Percentiles rank a stretch among this genome's conserved stretches.
These are phyloP conservation scores for Zaprionus tsacasi DNA, from an alignment of 1,140 invertebrate genomes.

Conservation along the genomic window DNA sequence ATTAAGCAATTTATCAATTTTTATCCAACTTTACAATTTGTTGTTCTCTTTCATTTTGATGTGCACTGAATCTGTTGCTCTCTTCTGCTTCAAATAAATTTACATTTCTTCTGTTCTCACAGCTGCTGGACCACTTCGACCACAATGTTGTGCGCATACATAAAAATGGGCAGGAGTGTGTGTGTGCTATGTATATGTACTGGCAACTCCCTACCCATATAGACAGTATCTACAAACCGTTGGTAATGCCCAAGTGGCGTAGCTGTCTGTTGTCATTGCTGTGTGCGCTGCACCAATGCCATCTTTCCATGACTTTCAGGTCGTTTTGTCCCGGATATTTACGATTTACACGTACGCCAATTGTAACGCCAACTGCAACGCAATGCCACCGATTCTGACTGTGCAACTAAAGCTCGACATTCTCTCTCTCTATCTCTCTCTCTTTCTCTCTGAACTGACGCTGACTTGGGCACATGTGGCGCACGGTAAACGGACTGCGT, in stretches of 20 bases:
- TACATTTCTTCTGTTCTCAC: slow-evolving; percentile 42
- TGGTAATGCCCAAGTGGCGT: slow-evolving; percentile 23
- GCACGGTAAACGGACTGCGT: slow-evolving; percentile 63
- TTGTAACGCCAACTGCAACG: slow-evolving; percentile 56
- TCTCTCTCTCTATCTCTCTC: no score
- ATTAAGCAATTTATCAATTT: no score
- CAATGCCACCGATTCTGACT: slow-evolving; percentile 21
- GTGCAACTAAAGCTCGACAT: not conserved
- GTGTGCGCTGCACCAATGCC: slow-evolving; percentile 17
- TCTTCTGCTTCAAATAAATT: slow-evolving; percentile 31
- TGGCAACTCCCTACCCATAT: slow-evolving; percentile 6
- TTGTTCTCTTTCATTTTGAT: not conserved
- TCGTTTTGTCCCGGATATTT: slow-evolving; percentile 76
- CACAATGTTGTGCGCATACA: slow-evolving; percentile 26
- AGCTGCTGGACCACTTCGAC: slow-evolving; percentile 28
- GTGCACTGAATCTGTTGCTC: slow-evolving; percentile 37
- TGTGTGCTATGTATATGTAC: slow-evolving; percentile 1
- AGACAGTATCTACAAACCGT: slow-evolving; percentile 20
- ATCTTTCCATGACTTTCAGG: slow-evolving; percentile 43
- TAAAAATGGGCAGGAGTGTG: not conserved
- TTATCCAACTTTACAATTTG: not conserved
- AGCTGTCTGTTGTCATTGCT: slow-evolving; percentile 30
- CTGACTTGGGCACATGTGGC: slow-evolving; percentile 26
- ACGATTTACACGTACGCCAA: slow-evolving; percentile 80
- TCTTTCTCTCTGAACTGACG: not conserved